phyloP scores from a whole-genome alignment of 1,140 invertebrate species.

The Cotesia chilonis region DNA sequence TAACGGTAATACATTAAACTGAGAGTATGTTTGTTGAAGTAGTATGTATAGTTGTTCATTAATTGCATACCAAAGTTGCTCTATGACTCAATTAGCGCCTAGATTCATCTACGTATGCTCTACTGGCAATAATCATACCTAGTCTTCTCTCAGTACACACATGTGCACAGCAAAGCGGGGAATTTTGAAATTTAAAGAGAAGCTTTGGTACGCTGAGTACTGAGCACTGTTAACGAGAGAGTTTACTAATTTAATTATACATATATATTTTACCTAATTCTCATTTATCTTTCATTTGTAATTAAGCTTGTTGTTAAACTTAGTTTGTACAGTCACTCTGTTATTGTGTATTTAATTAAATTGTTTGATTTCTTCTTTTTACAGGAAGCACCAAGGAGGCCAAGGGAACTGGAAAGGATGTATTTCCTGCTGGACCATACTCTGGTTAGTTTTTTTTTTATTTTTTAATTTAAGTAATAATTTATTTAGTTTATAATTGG shows the following conservation, averaged over 20 bases:
- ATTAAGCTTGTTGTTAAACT: not conserved
- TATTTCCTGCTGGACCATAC: constrained; percentile 72
- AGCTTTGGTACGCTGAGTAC: too few species aligned
- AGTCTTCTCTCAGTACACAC: too few species aligned
- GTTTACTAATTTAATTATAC: too few species aligned
- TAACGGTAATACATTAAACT: not conserved
- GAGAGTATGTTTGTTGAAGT: constrained; percentile 9
- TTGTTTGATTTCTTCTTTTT: constrained; percentile 55
- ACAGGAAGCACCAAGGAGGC: constrained; percentile 75
- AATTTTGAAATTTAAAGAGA: too few species aligned
- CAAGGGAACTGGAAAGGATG: constrained; percentile 70
- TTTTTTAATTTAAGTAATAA: not conserved
- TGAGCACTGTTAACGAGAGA: too few species aligned
- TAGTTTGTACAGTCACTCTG: not conserved
- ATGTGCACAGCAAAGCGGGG: too few species aligned
- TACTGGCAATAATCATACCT: not conserved
- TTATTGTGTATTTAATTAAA: not conserved
- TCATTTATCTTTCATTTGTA: constrained; percentile 1
- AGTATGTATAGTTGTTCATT: constrained; percentile 14
- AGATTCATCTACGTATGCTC: constrained; percentile 13
- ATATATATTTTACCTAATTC: too few species aligned
- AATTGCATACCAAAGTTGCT: constrained; percentile 21
- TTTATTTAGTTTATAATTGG: too few species aligned
- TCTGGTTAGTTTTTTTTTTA: constrained; percentile 55
- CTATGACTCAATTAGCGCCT: constrained; percentile 28